Evolutionary conservation across 2,113 vertebrate genomes (phyloP), one percentile per base, ranked within the genome.

Genomic region (Benitochromis conjunctus): DNA sequence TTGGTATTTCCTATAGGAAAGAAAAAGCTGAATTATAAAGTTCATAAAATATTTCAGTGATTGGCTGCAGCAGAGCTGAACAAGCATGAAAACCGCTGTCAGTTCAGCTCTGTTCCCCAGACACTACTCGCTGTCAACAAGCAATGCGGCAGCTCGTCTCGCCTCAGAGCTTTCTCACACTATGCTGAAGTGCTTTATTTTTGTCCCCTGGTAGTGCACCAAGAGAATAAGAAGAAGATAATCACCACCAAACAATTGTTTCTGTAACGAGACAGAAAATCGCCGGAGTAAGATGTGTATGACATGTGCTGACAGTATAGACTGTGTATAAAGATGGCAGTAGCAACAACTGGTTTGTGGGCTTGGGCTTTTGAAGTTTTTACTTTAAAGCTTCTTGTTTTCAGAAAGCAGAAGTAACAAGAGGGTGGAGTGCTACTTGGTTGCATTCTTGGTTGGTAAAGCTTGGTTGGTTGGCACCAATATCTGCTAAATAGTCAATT

Each of bases 111-210:
- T 12, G 26, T 60, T 86, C 84, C 82, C 82, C 24, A 43, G 74
- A 84, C 6, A 16, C 66, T 5, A 26, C 51, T 89, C 69, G 53
- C 87, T 83, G 85, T 92, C 86, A 86, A 58, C 79, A 86, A 82
- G 71, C 79, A 64, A 19, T 60, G 86, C 77, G 4, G 29, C 11
- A 26, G 43, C 71, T 87, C 36, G 51, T 81, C 48, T 81, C 80
- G 43, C 69, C 53, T 89, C 53, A 43, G 21, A 86, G 79, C 13
- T 51, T 46, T 74, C 81, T 85, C 79, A 54, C 88, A 38, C 71
- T 57, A 51, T 57, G 21, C 76, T 43, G 26, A 76, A 84, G 38
- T 60, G 74, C 57, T 86, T 26, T 62, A n/a, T 36, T 60, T 79
- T 77, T 71, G 54, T 83, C 64, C 36, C 46, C 19, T 31, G 80